Evolutionary conservation across 2,888 invertebrate species (phyloP), one percentile per base, ranked within the genome.

Genomic region (Monochamus alternatus): DNA sequence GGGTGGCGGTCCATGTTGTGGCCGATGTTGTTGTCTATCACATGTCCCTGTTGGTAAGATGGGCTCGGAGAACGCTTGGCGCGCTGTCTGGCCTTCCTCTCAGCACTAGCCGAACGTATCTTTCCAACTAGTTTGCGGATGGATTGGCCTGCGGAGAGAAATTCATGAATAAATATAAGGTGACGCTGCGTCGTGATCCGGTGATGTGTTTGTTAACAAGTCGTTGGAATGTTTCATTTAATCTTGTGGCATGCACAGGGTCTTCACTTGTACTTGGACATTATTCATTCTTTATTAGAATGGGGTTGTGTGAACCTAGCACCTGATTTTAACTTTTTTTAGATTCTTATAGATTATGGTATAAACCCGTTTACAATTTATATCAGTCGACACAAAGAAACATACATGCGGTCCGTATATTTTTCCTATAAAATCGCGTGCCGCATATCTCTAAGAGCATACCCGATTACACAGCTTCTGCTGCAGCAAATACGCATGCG

Each of bases 71-170:
- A 93, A 62, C 89, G 78, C 80, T 91, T 85, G 87, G 92, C 88
- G 79, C 91, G 89, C 59, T 83, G 81, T 58, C 79, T 78, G 85
- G 92, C 89, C 89, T 93, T 91, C 83, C 93, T 90, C 89, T 93
- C 91, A 81, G 92, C 91, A 89, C 95, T 91, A 30, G 94, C 95
- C 14, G 95, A 95, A 4, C 95, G 92, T 74, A 96, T 93, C 89
- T 95, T 95, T 73, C 95, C 95, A 22, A 96, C 95, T 78, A 96
- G 89, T 88, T 95, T 95, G 80, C 95, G 91, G 84, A 96, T 93
- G 30, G 95, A 95, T 86, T 96, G 95, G 67, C 95, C 95, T 86
- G 94, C 43, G 55, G 60, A 77, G 94, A 77, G 62, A 75, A 44
- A 69, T 59, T 64, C 64, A 74, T 74, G 62, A 58, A 73, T 73